These are phyloP conservation scores for Gobio gobio DNA, from an alignment of 2,113 vertebrate genomes.

Conservation along the genomic window DNA sequence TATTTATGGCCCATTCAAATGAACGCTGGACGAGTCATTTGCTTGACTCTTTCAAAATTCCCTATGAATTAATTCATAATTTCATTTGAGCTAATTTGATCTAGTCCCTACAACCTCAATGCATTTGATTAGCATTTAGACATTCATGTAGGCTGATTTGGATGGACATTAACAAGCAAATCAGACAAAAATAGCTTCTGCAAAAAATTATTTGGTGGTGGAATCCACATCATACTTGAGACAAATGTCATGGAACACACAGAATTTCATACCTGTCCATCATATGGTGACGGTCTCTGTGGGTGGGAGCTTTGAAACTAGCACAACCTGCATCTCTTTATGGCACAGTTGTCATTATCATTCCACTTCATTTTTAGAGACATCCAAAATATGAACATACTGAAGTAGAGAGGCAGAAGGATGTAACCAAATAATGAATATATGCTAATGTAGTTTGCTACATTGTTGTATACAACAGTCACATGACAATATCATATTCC, in stretches of 20 bases:
- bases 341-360: background rate
- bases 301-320: constrained; percentile 8
- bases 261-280: constrained; percentile 15
- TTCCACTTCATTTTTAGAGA: background rate
- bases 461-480: too few species aligned
- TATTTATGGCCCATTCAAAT: too few species aligned
- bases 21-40: too few species aligned
- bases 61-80: too few species aligned
- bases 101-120: too few species aligned
- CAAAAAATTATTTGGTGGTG: background rate
- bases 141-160: background rate
- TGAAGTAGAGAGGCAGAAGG: background rate
- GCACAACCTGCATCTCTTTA: background rate
- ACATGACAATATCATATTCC: too few species aligned
- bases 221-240: background rate
- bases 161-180: background rate
- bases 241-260: background rate
- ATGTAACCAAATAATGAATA: background rate
- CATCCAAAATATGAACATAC: background rate
- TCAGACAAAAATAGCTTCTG: constrained; percentile 15
- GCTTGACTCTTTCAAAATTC: too few species aligned
- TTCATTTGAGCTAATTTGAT: too few species aligned
- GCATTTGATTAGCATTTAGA: constrained; percentile 28
- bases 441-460: too few species aligned
- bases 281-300: background rate